Conservation (phyloP, 2,797 vertebrate genomes). For the Gobionotothen gibberifrons region DNA sequence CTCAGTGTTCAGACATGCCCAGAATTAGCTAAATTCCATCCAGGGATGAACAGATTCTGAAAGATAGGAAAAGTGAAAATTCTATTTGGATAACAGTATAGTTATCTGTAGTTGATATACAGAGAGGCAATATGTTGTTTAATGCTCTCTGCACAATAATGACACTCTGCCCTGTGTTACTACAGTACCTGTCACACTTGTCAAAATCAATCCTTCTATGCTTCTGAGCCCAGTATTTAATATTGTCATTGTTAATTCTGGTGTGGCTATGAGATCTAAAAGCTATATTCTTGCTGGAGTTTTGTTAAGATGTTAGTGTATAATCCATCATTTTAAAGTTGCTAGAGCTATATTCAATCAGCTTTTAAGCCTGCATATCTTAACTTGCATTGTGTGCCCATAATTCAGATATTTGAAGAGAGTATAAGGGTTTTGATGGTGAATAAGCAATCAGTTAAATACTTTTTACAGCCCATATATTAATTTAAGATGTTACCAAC, state of each 20-base stretch:
- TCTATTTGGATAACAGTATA: not conserved
- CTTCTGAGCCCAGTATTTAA: conserved; percentile 47
- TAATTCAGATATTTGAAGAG: conserved; percentile 21
- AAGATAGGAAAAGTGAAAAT: not conserved
- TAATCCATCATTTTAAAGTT: conserved; percentile 25
- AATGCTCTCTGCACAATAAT: conserved; percentile 6
- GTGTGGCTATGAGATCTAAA: not conserved
- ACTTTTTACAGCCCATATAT: conserved; percentile 34
- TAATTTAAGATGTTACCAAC: conserved; percentile 41
- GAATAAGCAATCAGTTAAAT: conserved; percentile 43
- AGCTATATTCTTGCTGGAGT: not conserved
- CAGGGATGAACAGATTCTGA: conserved; percentile 2
- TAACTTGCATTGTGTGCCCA: conserved; percentile 6
- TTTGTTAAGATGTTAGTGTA: conserved; percentile 10
- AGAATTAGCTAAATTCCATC: not conserved
- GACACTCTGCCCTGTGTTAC: not conserved
- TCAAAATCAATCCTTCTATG: conserved; percentile 22
- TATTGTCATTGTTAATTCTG: conserved; percentile 40
- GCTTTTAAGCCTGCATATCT: conserved; percentile 14
- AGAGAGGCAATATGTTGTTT: not conserved
- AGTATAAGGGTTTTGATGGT: conserved; percentile 21
- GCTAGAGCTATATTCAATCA: conserved; percentile 37
- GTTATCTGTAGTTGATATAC: conserved; percentile 5
- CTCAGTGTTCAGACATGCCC: not conserved
- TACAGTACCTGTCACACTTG: not conserved